Conservation (phyloP, 2,113 vertebrate species). For the Shinisaurus crocodilurus region DNA sequence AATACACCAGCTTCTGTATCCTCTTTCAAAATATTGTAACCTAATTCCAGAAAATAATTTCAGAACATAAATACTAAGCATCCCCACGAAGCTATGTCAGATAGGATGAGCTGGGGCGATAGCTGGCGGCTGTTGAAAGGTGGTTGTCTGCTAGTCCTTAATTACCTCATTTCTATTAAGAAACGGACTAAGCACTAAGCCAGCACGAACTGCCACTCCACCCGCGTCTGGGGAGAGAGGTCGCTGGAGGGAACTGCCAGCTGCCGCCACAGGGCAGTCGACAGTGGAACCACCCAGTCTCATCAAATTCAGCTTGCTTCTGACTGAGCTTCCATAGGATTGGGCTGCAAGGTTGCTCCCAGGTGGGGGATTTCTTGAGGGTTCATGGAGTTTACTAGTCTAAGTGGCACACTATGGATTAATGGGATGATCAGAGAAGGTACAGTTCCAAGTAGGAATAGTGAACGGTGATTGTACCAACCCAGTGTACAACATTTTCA, state of each 20-base stretch:
- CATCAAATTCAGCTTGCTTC: background rate
- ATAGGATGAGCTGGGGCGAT: background rate
- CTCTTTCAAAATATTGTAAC: conserved; percentile 33
- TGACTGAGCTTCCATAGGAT: background rate
- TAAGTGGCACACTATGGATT: background rate
- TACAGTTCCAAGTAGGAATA: background rate
- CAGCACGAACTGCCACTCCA: background rate
- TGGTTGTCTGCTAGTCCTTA: background rate
- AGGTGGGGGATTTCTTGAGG: background rate
- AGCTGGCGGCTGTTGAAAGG: background rate
- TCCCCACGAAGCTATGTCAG: conserved; percentile 20
- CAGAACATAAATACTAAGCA: conserved; percentile 39
- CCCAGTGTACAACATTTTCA: background rate
- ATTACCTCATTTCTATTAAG: conserved; percentile 5
- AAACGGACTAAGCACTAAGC: background rate
- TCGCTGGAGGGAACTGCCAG: background rate
- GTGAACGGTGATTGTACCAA: background rate
- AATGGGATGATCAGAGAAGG: background rate
- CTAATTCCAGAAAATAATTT: conserved; percentile 24
- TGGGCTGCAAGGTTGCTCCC: too few species aligned
- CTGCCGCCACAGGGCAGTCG: background rate
- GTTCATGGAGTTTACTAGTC: background rate
- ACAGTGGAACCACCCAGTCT: too few species aligned
- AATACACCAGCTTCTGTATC: conserved; percentile 36
- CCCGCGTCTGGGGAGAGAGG: background rate